Conservation (phyloP, 2,113 vertebrate species). For the Psilopsiagon aymara region DNA sequence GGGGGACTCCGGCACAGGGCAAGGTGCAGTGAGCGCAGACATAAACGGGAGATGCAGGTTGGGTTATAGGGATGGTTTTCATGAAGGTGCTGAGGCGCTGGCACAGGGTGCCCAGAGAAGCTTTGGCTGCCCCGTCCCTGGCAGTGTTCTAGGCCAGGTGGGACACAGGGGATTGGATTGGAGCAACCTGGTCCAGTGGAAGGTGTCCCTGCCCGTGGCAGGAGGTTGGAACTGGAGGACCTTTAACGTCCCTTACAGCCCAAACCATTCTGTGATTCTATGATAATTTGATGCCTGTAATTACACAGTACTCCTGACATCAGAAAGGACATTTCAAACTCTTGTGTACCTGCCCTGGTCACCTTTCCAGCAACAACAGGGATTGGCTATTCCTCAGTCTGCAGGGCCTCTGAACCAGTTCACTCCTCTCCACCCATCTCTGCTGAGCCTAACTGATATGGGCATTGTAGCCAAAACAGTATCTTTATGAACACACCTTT, state of each 20-base stretch:
- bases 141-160: background rate
- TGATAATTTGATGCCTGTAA: background rate
- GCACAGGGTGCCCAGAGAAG: background rate
- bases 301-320: background rate
- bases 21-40: too few relatives aligned
- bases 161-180: background rate
- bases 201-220: background rate
- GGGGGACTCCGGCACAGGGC: too few relatives aligned
- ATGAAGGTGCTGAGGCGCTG: background rate
- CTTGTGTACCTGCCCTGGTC: accelerated
- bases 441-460: accelerated
- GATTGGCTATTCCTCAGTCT: accelerated
- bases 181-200: background rate
- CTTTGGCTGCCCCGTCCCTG: background rate
- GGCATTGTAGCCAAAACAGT: accelerated
- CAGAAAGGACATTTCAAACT: background rate
- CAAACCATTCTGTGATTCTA: background rate
- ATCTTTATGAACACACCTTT: background rate
- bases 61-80: too few relatives aligned
- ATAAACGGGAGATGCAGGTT: background rate
- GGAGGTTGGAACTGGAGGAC: background rate
- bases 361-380: accelerated
- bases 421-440: accelerated
- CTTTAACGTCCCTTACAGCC: background rate
- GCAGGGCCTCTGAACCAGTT: accelerated